Evolutionary conservation across 35 echinoderm and acorn worm species (phyloP).

Genomic region (Amphiura filiformis): DNA sequence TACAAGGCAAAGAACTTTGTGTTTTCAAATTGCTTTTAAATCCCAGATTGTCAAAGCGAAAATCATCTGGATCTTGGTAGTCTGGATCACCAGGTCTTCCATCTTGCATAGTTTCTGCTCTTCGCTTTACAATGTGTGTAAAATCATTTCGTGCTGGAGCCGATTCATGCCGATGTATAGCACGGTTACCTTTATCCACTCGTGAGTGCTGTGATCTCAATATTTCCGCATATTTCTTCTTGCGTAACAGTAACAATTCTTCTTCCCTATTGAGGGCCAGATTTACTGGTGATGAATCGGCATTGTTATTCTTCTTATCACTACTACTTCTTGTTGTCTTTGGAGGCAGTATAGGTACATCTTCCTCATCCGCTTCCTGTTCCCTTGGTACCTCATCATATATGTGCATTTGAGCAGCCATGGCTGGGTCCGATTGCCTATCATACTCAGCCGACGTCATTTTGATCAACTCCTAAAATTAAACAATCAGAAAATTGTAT

Average conservation of each 20-base stretch:
- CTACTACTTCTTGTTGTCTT: not conserved
- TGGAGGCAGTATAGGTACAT: not conserved
- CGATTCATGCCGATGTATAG: not conserved
- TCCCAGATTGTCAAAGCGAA: not conserved
- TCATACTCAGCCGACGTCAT: not conserved
- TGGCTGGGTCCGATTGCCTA: no score
- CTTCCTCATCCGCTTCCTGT: not conserved
- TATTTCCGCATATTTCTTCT: not conserved
- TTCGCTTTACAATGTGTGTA: not conserved
- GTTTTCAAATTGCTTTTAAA: not conserved
- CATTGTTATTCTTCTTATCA: not conserved
- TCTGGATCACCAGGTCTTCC: not conserved
- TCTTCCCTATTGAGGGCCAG: not conserved
- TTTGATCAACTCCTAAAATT: not conserved
- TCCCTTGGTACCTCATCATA: slow-evolving; percentile 1
- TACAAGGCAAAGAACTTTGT: not conserved
- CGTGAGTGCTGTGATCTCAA: not conserved
- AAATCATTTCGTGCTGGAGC: not conserved
- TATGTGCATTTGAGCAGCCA: not conserved
- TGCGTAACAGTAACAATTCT: not conserved
- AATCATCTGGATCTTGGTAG: not conserved
- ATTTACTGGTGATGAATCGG: not conserved
- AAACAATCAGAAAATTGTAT: not conserved
- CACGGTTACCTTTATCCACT: not conserved
- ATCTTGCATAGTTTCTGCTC: not conserved